phyloP scores from a whole-genome alignment of 2,797 vertebrate genomes.

The Oreortyx pictus region DNA sequence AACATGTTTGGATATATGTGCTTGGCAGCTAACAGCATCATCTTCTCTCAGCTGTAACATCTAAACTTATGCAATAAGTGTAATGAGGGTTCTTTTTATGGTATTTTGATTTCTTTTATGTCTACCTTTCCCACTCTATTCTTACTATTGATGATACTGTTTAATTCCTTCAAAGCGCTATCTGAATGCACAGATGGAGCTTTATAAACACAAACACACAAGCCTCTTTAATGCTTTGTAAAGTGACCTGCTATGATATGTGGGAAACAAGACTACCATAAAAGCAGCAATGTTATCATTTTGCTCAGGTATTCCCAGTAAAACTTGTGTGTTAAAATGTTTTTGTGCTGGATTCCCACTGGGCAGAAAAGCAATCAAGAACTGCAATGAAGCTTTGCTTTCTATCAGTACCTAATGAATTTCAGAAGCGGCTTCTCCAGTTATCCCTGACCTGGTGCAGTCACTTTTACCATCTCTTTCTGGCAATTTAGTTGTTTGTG shows the following conservation, averaged over 20 bases:
- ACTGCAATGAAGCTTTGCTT: conserved; percentile 34
- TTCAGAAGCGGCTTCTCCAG: conserved; percentile 28
- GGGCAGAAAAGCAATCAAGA: conserved; percentile 62
- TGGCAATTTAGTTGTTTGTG: neutral
- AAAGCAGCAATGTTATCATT: conserved; percentile 56
- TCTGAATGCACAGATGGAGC: neutral
- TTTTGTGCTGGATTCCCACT: conserved; percentile 58
- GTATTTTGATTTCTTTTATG: neutral
- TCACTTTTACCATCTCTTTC: neutral
- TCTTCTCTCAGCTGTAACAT: neutral
- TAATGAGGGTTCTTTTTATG: neutral
- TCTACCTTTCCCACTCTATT: neutral
- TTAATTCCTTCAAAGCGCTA: neutral
- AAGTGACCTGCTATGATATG: neutral
- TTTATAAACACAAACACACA: neutral
- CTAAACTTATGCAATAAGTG: neutral
- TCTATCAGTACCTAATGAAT: conserved; percentile 54
- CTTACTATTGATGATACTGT: neutral
- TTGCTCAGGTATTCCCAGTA: conserved; percentile 62
- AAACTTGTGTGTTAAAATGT: conserved; percentile 44
- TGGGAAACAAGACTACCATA: neutral
- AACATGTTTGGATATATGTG: neutral
- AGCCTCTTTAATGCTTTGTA: neutral
- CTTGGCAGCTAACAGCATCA: neutral
- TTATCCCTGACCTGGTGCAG: conserved; percentile 10